Evolutionary conservation across 2,888 invertebrate species (phyloP).

Genomic region (Catocala fraxini): DNA sequence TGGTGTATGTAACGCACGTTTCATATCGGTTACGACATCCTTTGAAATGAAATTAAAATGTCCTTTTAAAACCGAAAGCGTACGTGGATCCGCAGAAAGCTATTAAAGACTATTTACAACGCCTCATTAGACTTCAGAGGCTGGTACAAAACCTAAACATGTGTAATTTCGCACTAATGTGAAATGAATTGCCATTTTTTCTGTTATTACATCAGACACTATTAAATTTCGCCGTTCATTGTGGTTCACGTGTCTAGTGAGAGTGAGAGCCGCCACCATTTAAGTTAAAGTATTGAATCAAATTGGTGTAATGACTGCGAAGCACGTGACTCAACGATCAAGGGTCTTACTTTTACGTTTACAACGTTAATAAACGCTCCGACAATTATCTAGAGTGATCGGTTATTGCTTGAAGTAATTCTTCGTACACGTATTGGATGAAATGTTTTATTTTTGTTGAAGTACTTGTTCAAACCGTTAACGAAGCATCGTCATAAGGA

Average conservation of each 20-base stretch:
- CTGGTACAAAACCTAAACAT: slow-evolving; percentile 23
- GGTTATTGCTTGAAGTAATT: too few species aligned
- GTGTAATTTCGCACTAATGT: slow-evolving; percentile 34
- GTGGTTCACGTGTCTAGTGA: slow-evolving; percentile 40
- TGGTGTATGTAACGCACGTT: too few species aligned
- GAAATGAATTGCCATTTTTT: slow-evolving; percentile 45
- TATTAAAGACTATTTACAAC: slow-evolving; percentile 1
- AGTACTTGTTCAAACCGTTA: too few species aligned
- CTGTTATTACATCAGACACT: slow-evolving; percentile 36
- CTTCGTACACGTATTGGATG: too few species aligned
- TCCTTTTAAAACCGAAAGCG: too few species aligned
- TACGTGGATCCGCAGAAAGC: neutral
- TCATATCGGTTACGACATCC: too few species aligned
- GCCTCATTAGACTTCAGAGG: slow-evolving; percentile 17
- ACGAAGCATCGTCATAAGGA: too few species aligned
- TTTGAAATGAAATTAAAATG: too few species aligned
- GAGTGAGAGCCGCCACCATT: slow-evolving; percentile 40
- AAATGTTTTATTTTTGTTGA: neutral
- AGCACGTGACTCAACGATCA: slow-evolving; percentile 42
- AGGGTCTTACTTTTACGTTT: slow-evolving; percentile 13
- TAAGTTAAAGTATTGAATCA: slow-evolving; percentile 40
- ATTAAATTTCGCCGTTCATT: slow-evolving; percentile 53
- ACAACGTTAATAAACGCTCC: slow-evolving; percentile 1
- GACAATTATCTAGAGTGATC: slow-evolving; percentile 7
- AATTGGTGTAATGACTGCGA: slow-evolving; percentile 41